phyloP scores from a whole-genome alignment of 2,888 invertebrate species.

The Plutella xylostella region DNA sequence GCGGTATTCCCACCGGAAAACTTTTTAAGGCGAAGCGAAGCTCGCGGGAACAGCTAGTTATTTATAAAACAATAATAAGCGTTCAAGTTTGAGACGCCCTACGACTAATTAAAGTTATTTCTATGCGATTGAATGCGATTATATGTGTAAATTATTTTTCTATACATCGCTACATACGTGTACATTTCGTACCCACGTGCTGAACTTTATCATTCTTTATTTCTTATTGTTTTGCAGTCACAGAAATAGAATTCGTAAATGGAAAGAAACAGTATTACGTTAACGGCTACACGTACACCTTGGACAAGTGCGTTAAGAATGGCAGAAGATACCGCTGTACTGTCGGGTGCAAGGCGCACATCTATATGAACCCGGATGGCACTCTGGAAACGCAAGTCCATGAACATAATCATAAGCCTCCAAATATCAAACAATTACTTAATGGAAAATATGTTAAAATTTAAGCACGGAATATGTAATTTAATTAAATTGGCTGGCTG shows the following conservation, averaged over 20 bases:
- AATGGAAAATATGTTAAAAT: neutral
- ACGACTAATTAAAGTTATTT: too few species aligned
- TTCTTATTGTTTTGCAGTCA: neutral
- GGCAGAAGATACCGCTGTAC: constrained; percentile 5
- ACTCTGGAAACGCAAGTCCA: neutral
- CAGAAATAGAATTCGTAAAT: neutral
- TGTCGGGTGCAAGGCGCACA: constrained; percentile 9
- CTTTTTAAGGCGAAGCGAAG: too few species aligned
- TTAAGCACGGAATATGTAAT: neutral
- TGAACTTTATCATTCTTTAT: neutral
- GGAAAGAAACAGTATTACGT: constrained; percentile 7
- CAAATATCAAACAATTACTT: neutral
- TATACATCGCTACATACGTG: neutral
- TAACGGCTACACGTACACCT: constrained; percentile 20
- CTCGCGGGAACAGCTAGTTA: too few species aligned
- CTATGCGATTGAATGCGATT: too few species aligned
- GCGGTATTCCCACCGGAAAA: too few species aligned
- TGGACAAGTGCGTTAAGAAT: constrained; percentile 1
- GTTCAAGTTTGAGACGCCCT: too few species aligned
- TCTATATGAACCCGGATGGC: neutral
- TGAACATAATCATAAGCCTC: constrained; percentile 8
- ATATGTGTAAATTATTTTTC: too few species aligned
- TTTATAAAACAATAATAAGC: too few species aligned
- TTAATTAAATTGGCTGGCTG: neutral
- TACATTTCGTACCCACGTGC: neutral